Percentiles rank a stretch among this genome's conserved stretches.
phyloP scores from a whole-genome alignment of 2,113 vertebrate genomes.

The Suncus etruscus region DNA sequence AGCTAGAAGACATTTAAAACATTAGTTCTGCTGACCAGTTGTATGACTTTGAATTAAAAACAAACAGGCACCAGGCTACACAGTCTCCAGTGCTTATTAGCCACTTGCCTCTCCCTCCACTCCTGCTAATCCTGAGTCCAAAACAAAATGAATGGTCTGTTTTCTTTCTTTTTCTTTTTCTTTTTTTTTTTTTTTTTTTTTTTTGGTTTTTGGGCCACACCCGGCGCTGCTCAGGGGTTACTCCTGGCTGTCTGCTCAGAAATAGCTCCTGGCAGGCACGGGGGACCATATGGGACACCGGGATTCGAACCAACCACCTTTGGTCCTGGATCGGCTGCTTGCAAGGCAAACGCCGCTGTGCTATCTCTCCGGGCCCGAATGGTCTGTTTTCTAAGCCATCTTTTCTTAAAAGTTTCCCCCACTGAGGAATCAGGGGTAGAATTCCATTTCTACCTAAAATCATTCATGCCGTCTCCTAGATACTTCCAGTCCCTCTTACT shows the following conservation, averaged over 20 bases:
- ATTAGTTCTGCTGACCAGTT: neutral
- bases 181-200: no score
- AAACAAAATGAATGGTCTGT: neutral
- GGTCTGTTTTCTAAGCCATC: no score
- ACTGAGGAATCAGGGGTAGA: neutral
- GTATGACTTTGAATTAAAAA: neutral
- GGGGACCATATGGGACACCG: no score
- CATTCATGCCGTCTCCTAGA: neutral
- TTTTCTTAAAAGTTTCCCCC: constrained; percentile 21
- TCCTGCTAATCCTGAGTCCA: neutral
- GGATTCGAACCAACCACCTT: no score
- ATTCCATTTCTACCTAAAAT: neutral
- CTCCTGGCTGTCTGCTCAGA: no score
- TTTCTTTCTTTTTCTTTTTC: no score
- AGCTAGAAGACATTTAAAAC: neutral
- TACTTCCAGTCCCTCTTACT: neutral
- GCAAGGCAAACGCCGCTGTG: no score
- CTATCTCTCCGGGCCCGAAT: no score
- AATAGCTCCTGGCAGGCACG: no score
- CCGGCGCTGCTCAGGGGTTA: no score
- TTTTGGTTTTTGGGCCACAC: no score
- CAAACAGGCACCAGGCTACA: neutral
- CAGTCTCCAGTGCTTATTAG: neutral
- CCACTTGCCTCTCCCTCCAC: neutral
- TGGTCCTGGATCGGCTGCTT: no score